A percentile compares a stretch with the other conserved stretches of the same genome.
Evolutionary conservation across 2,888 invertebrate species (phyloP).

Genomic region (Caenorhabditis sulstoni): DNA sequence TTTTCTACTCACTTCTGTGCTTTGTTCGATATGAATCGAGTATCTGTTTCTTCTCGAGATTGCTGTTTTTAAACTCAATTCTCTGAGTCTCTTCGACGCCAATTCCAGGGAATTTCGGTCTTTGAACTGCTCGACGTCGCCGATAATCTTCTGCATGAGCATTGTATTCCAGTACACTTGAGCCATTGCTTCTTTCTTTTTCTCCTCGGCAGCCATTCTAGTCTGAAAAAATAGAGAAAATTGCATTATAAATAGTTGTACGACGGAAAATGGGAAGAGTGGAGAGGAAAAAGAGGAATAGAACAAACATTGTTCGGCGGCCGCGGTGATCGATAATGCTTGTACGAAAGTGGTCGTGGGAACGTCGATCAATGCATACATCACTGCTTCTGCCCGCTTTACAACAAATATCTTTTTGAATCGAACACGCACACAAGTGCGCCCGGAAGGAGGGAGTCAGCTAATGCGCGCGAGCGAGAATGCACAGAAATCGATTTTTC

Average conservation of each 20-base stretch:
- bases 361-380: too few relatives aligned
- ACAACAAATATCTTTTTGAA: too few relatives aligned
- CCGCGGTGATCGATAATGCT: conserved; percentile 9
- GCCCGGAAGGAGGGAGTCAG: conserved; percentile 17
- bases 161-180: conserved; percentile 42
- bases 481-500: conserved; percentile 27
- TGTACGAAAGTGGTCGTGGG: too few relatives aligned
- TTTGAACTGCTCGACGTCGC: conserved; percentile 34
- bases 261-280: neutral
- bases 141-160: conserved; percentile 49
- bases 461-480: conserved; percentile 9
- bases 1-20: conserved; percentile 12
- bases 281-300: conserved; percentile 3
- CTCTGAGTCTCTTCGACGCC: conserved; percentile 5
- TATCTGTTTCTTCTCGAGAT: conserved; percentile 13
- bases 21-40: conserved; percentile 13
- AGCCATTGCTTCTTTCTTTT: neutral
- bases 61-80: conserved; percentile 15
- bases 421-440: too few relatives aligned
- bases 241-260: neutral
- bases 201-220: too few relatives aligned
- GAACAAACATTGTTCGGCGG: conserved; percentile 26
- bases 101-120: conserved; percentile 41
- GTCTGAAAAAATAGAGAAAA: neutral
- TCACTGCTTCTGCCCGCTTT: too few relatives aligned